Evolutionary conservation across 2,888 invertebrate species (phyloP), one percentile per base, ranked within the genome.

Genomic region (Eumacrocentrus americanus): DNA sequence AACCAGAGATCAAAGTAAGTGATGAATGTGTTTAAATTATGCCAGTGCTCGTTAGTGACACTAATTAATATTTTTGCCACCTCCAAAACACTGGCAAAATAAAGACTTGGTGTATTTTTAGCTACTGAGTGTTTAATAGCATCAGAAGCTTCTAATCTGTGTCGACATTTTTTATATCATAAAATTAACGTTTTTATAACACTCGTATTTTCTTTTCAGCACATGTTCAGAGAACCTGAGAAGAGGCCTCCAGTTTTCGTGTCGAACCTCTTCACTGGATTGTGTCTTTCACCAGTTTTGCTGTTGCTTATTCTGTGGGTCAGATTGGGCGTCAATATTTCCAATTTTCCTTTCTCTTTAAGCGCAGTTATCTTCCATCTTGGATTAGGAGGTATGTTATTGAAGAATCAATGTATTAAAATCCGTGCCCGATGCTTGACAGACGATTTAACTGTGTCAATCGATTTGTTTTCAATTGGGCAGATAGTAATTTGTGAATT

Each of bases 161-260:
- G 54, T 42, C 54, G 29, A 69, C 67, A 67, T 12, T 34, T 29
- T 48, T 14, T 42, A 50, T 23, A 38, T 12, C 20, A 0, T 14
- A 25, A 14, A 35, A 29, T 35, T 22, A 53, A 22, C 40, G 18
- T 25, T 56, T 18, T 46, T 42, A 37, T 61, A 48, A 20, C 35
- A 44, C 72, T 23, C 1, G n/a, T n/a, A 1, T 35, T 22, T 42
- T 50, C 16, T 16, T 55, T 14, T 34, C 16, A 85, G 84, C 98
- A 99, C 83, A 81, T 87, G 83, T 99, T 98, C 88, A 91, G 97
- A 44, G 86, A 88, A 75, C 91, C 98, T 0, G 98, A 98, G 81
- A 89, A 92, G 72, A 89, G 97, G 47, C 98, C 99, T 55, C 87
- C 97, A 34, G 89, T 89, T 37, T 79, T 89, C 42, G 89, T 99